Evolutionary conservation across 2,113 vertebrate genomes (phyloP).

Genomic region (Clarias batrachus): DNA sequence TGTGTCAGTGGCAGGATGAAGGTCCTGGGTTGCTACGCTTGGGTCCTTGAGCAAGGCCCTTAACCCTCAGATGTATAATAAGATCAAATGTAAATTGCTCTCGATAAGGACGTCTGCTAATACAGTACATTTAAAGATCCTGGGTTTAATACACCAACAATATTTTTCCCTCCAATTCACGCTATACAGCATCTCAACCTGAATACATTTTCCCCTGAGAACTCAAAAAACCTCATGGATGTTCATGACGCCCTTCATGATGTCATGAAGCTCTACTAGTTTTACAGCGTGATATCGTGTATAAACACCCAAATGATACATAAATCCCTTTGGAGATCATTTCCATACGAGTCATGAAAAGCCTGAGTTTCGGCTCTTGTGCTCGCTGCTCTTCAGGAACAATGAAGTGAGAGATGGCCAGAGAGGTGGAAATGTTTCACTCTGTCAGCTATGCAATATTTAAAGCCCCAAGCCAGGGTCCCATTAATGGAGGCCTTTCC

Average conservation of each 20-base stretch:
- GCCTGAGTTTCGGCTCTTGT: not conserved
- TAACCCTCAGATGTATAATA: too few species aligned
- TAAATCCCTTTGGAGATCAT: not conserved
- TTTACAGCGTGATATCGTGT: not conserved
- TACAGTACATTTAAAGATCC: not conserved
- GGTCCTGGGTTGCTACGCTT: too few species aligned
- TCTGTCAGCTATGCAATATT: constrained; percentile 56
- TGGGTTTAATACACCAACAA: not conserved
- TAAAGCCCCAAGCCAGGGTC: constrained; percentile 47
- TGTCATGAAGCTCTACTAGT: not conserved
- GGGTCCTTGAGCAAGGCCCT: too few species aligned
- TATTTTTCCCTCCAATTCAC: not conserved
- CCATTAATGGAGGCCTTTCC: constrained; percentile 51
- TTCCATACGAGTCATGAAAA: not conserved
- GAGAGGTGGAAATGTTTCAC: constrained; percentile 53
- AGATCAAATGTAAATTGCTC: too few species aligned
- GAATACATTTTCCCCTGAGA: not conserved
- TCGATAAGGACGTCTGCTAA: too few species aligned
- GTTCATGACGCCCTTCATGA: not conserved
- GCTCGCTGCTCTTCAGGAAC: constrained; percentile 17
- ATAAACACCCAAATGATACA: not conserved
- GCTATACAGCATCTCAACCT: not conserved
- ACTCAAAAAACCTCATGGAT: not conserved
- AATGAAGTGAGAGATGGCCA: constrained; percentile 10
- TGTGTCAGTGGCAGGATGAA: too few species aligned